phyloP scores from a whole-genome alignment of 2,888 invertebrate species.

The Atethmia centrago region DNA sequence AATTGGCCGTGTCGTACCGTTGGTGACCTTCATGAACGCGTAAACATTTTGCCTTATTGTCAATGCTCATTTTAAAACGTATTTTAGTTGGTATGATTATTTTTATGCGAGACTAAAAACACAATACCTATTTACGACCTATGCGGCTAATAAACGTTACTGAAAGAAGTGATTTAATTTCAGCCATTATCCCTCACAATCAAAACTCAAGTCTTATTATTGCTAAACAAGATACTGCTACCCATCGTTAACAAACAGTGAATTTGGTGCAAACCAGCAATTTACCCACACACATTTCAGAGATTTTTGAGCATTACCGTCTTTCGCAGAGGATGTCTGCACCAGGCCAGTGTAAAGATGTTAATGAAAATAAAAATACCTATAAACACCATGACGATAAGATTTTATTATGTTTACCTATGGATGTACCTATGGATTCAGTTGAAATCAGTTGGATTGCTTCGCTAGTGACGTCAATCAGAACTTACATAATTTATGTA shows the following conservation, averaged over 20 bases:
- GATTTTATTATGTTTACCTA: neutral
- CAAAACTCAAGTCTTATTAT: neutral
- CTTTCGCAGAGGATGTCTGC: neutral
- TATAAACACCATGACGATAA: neutral
- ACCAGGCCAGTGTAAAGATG: neutral
- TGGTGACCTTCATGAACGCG: conserved; percentile 59
- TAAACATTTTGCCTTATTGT: conserved; percentile 45
- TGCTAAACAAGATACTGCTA: neutral
- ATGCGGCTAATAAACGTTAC: neutral
- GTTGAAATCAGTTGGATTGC: conserved; percentile 11
- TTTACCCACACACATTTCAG: neutral
- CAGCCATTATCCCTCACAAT: neutral
- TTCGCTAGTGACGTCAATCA: conserved; percentile 39
- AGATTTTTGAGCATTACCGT: no score
- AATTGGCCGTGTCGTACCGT: conserved; percentile 58
- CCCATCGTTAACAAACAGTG: neutral
- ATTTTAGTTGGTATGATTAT: conserved; percentile 23
- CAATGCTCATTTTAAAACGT: conserved; percentile 45
- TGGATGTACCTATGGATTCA: no score
- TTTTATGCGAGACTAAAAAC: neutral
- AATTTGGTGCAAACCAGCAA: neutral
- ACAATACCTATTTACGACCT: neutral
- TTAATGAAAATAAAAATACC: neutral
- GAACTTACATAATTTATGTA: conserved; percentile 34
- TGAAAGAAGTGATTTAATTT: neutral